Conservation (phyloP, 2,888 invertebrate genomes). For the Plebejus argus region DNA sequence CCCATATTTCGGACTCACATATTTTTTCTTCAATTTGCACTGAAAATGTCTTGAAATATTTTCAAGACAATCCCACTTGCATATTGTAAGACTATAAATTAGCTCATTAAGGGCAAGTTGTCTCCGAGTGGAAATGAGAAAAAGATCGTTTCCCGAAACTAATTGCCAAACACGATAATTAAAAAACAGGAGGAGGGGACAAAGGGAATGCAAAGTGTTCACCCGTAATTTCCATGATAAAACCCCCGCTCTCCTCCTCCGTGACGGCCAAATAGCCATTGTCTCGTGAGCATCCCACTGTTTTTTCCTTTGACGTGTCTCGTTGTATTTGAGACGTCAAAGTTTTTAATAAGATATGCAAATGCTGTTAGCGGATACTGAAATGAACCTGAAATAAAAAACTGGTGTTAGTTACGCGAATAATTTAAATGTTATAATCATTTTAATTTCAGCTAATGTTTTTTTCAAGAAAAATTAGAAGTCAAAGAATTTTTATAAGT, state of each 20-base stretch:
- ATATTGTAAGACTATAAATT: conserved; percentile 65
- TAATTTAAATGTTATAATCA: not conserved
- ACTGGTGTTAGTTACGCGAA: not conserved
- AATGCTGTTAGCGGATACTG: conserved; percentile 49
- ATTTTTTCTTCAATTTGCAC: not conserved
- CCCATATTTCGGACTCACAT: not conserved
- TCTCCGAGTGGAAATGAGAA: conserved; percentile 61
- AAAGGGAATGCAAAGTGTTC: conserved; percentile 79
- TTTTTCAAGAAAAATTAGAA: too few relatives aligned
- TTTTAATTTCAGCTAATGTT: not conserved
- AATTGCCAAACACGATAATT: conserved; percentile 81
- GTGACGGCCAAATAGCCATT: conserved; percentile 76
- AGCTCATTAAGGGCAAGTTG: conserved; percentile 77
- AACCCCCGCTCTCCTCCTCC: conserved; percentile 73
- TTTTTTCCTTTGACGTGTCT: conserved; percentile 74
- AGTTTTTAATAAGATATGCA: conserved; percentile 79
- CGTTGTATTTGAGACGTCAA: conserved; percentile 73
- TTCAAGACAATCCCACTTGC: conserved; percentile 10
- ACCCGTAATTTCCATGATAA: conserved; percentile 78
- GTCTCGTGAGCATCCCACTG: conserved; percentile 70
- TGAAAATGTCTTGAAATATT: not conserved
- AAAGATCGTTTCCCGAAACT: conserved; percentile 77
- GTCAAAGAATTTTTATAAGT: not conserved
- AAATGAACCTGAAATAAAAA: conserved; percentile 27
- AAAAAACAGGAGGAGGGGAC: conserved; percentile 76